phyloP scores from a whole-genome alignment of 2,113 vertebrate genomes.

The Coreoperca whiteheadi region DNA sequence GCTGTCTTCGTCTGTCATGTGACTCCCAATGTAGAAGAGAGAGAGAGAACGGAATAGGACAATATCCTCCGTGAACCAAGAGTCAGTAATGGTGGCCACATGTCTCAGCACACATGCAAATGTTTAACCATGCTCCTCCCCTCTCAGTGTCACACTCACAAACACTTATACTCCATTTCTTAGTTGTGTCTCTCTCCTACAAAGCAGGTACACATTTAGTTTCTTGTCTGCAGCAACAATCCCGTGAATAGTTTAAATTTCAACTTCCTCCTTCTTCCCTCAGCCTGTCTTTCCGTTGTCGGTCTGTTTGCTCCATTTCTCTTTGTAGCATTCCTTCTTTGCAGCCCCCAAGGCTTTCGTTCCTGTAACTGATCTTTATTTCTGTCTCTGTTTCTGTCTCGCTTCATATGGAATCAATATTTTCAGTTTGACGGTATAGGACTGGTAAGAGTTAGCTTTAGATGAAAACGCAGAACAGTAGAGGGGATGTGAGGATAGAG shows the following conservation, averaged over 20 bases:
- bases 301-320: constrained; percentile 40
- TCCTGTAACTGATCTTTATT: constrained; percentile 49
- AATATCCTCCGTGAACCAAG: constrained; percentile 44
- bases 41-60: constrained; percentile 40
- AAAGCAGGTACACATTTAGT: constrained; percentile 35
- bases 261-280: neutral
- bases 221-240: constrained; percentile 18
- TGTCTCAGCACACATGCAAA: constrained; percentile 77
- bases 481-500: constrained; percentile 45
- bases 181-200: constrained; percentile 26
- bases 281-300: neutral
- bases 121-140: constrained; percentile 64
- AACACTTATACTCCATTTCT: constrained; percentile 41
- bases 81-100: constrained; percentile 72
- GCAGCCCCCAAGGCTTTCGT: constrained; percentile 27
- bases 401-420: constrained; percentile 58
- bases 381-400: constrained; percentile 27
- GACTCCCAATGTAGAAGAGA: neutral
- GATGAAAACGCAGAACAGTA: constrained; percentile 10
- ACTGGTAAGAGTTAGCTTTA: constrained; percentile 23
- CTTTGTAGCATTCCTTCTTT: constrained; percentile 43
- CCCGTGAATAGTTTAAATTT: constrained; percentile 29
- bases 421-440: constrained; percentile 35
- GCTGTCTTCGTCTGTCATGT: constrained; percentile 2
- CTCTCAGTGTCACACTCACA: constrained; percentile 35